A percentile compares a stretch with the other conserved stretches of the same genome.
Conservation (phyloP, 1,140 invertebrate genomes). For the Lepidurus packardi region DNA sequence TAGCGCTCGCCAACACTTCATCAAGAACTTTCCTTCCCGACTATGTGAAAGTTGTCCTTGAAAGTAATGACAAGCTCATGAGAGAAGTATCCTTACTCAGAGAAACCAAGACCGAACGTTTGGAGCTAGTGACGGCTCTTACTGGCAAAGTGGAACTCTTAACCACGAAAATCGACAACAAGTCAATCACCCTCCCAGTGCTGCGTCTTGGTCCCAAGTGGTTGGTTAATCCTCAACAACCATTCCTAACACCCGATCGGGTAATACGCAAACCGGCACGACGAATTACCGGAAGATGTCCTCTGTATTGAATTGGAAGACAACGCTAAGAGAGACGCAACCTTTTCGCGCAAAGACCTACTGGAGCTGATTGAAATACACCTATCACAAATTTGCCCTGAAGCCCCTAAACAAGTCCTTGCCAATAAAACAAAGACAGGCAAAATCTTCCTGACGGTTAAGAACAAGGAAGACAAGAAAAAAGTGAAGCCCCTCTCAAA, state of each 20-base stretch:
- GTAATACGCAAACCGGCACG: background rate
- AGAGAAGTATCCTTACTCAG: background rate
- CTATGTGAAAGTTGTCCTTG: background rate
- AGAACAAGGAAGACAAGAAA: conserved; percentile 25
- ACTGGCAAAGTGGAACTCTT: background rate
- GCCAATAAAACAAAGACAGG: conserved; percentile 10
- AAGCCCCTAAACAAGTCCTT: background rate
- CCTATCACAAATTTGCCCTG: background rate
- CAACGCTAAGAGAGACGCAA: background rate
- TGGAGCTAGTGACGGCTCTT: background rate
- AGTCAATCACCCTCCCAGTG: background rate
- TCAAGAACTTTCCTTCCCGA: background rate
- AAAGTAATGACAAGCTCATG: background rate
- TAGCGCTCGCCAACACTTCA: background rate
- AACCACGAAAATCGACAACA: background rate
- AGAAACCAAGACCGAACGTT: background rate
- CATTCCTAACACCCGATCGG: background rate
- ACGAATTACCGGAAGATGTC: conserved; percentile 5
- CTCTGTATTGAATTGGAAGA: background rate
- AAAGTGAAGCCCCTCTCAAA: background rate
- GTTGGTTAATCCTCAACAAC: background rate
- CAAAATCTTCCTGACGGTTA: background rate
- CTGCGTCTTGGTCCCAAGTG: background rate
- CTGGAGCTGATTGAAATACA: background rate
- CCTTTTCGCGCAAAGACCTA: background rate